Evolutionary conservation across 2,888 invertebrate species (phyloP), one percentile per base, ranked within the genome.

Genomic region (Pollenia amentaria): DNA sequence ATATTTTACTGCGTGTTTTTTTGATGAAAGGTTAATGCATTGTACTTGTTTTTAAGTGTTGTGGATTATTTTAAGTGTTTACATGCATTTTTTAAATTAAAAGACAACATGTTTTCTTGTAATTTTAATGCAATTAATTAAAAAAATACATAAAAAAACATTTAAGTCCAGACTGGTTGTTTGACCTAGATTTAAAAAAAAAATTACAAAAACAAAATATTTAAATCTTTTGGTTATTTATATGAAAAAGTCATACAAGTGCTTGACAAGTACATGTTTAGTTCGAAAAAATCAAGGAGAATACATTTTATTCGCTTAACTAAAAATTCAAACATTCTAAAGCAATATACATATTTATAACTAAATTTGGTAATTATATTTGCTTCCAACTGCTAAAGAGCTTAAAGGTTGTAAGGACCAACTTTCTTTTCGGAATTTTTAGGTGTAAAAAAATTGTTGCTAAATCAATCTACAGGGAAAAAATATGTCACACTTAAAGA

Each of bases 61-160:
- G 55, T 14, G 42, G 40, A 10, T 16, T 44, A 53, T 42, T 21
- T 9, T 29, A 1, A 18, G n/a, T 21, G 1, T 65, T 62, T 12
- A 21, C 14, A 14, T 40, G 42, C 12, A 9, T 62, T 53, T 46
- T 65, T 62, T 53, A 14, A 48, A 40, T 16, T n/a, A 46, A 8
- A 51, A 7, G 18, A 62, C 62, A 64, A 62, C 62, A 64, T 64
- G 55, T 51, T 64, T 16, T 10, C 53, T 11, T 57, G 2, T 67
- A 21, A 29, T 57, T 53, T 65, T 60, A 70, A 70, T 60, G 42
- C 42, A 70, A 70, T 79, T 60, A 76, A 53, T 76, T 76, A 44
- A 12, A 48, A 60, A 6, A 46, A 53, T 46, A 18, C 29, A 29
- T 29, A 6, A 29, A 6, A 29, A 21, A 29, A 29, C 29, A 29